A percentile compares a stretch with the other conserved stretches of the same genome.
Evolutionary conservation across 2,113 vertebrate species (phyloP).

Genomic region (Dicrurus megarhynchus): DNA sequence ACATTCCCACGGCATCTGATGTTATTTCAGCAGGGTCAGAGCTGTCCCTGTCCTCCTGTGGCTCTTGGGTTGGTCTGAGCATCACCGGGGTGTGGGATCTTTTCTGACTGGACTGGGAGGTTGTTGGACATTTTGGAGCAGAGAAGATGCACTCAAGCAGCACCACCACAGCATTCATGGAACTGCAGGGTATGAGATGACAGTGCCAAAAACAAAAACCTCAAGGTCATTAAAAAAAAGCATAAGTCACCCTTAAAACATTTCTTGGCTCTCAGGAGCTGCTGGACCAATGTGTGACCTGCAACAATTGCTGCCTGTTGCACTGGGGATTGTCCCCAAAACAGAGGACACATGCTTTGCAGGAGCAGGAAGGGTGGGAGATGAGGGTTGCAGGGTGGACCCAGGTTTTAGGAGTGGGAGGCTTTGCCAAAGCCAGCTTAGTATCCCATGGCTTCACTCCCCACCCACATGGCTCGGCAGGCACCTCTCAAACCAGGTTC

Average conservation of each 20-base stretch:
- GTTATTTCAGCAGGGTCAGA: background rate
- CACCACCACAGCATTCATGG: fast-evolving
- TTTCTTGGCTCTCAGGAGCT: background rate
- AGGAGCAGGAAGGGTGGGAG: background rate
- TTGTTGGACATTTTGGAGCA: background rate
- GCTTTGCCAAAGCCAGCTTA: background rate
- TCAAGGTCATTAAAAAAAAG: background rate
- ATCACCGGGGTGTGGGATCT: fast-evolving
- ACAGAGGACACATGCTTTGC: background rate
- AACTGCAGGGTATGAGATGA: fast-evolving
- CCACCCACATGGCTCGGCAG: fast-evolving
- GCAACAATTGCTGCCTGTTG: background rate
- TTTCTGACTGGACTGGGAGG: background rate
- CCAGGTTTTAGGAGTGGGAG: fast-evolving
- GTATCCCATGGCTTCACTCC: fast-evolving
- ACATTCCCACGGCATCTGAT: background rate
- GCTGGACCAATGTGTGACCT: background rate
- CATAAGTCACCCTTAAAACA: background rate
- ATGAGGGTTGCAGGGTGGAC: fast-evolving
- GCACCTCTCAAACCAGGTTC: background rate
- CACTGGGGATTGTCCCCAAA: background rate
- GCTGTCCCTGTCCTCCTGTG: background rate
- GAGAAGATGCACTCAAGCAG: background rate
- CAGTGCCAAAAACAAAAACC: background rate
- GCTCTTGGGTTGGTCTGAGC: background rate